Percentiles rank a stretch among this genome's conserved stretches.
Conservation (phyloP, 2,797 vertebrate species). For the Pelochelys cantorii region DNA sequence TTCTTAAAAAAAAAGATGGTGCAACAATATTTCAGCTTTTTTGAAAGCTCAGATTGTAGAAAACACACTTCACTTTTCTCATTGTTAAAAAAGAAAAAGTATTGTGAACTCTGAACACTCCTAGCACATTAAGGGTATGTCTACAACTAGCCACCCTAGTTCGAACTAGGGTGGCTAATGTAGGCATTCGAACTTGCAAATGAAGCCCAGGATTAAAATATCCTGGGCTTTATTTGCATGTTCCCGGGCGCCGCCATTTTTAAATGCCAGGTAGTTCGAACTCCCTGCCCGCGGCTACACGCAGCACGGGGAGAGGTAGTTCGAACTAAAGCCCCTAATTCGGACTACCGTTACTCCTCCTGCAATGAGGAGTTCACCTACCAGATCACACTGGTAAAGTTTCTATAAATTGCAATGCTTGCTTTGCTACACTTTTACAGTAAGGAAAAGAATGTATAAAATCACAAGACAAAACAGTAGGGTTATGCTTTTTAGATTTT, state of each 20-base stretch:
- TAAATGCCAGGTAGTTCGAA: no score
- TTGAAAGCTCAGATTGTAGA: neutral
- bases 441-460: neutral
- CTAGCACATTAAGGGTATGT: neutral
- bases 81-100: neutral
- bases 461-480: neutral
- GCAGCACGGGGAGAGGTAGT: no score
- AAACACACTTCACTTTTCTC: neutral
- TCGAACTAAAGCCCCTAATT: no score
- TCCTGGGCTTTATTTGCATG: no score
- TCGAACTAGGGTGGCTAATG: no score
- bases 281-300: no score
- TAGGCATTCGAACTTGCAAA: no score
- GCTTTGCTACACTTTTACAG: neutral
- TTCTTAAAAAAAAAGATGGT: neutral
- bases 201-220: no score
- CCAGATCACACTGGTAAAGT: neutral
- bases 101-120: neutral
- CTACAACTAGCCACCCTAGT: no score
- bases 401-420: neutral
- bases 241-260: no score
- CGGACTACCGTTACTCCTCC: no score
- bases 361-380: no score
- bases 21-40: neutral
- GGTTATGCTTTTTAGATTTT: constrained; percentile 28